phyloP scores from a whole-genome alignment of 2,888 invertebrate genomes.

The Eueremaeus valkanovi region DNA sequence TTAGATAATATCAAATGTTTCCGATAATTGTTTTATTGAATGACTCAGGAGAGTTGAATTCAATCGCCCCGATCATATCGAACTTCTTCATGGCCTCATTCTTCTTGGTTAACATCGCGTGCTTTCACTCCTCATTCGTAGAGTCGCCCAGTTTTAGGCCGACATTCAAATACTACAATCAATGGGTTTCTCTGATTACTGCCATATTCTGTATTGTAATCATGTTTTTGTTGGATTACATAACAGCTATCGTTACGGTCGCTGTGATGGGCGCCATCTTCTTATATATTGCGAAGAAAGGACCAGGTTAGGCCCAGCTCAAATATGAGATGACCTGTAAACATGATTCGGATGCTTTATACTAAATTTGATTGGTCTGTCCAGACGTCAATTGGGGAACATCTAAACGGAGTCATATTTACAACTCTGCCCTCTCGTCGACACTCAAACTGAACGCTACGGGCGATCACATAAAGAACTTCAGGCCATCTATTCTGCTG shows the following conservation, averaged over 20 bases:
- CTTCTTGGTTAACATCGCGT: slow-evolving; percentile 53
- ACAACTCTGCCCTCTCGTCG: slow-evolving; percentile 81
- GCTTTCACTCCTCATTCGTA: slow-evolving; percentile 53
- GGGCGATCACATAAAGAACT: slow-evolving; percentile 96
- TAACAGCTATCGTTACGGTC: slow-evolving; percentile 82
- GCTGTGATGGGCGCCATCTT: slow-evolving; percentile 81
- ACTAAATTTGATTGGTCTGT: slow-evolving; percentile 27
- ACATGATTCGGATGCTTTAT: background rate
- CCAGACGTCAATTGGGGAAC: slow-evolving; percentile 95
- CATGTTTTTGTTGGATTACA: slow-evolving; percentile 93
- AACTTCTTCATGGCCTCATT: slow-evolving; percentile 54
- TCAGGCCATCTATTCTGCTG: slow-evolving; percentile 85
- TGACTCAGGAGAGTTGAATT: slow-evolving; percentile 56
- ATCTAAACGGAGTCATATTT: slow-evolving; percentile 91
- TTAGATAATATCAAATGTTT: slow-evolving; percentile 58
- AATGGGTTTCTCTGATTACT: slow-evolving; percentile 79
- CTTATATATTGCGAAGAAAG: slow-evolving; percentile 84
- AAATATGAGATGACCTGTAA: too few species aligned
- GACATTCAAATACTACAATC: slow-evolving; percentile 69
- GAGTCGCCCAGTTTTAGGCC: slow-evolving; percentile 54
- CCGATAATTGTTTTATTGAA: slow-evolving; percentile 40
- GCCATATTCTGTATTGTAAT: slow-evolving; percentile 67
- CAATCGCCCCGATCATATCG: slow-evolving; percentile 55
- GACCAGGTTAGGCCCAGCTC: too few species aligned
- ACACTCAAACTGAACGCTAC: slow-evolving; percentile 81